phyloP scores from a whole-genome alignment of 2,113 vertebrate genomes.

The Cololabis saira region DNA sequence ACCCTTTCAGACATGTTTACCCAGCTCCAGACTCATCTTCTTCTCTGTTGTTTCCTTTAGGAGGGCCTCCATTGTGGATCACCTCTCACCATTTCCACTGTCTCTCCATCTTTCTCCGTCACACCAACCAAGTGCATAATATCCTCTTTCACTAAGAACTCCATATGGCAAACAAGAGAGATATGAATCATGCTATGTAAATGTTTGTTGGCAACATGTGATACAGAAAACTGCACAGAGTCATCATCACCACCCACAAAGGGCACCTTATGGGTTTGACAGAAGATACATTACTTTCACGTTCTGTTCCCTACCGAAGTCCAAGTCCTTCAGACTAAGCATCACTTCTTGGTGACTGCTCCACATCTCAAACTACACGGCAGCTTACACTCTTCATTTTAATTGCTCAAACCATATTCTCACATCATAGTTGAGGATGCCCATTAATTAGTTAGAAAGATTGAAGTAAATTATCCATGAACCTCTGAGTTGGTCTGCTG shows the following conservation, averaged over 20 bases:
- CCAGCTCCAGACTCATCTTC: no score
- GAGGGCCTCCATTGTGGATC: no score
- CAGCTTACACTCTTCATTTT: conserved; percentile 38
- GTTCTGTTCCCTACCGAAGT: neutral
- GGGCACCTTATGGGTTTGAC: neutral
- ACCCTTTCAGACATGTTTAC: no score
- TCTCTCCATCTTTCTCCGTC: no score
- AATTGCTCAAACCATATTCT: conserved; percentile 38
- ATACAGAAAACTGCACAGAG: neutral
- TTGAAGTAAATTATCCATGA: conserved; percentile 40
- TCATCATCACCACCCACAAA: conserved; percentile 8
- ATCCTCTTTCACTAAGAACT: no score
- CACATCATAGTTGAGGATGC: conserved; percentile 25
- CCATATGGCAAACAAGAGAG: neutral
- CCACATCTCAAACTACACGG: conserved; percentile 32
- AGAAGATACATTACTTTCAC: neutral
- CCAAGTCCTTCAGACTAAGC: conserved; percentile 7
- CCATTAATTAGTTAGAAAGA: conserved; percentile 48
- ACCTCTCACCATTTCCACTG: no score
- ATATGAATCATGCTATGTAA: neutral
- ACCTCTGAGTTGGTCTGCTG: conserved; percentile 15
- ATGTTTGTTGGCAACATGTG: conserved; percentile 15
- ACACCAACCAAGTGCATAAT: no score
- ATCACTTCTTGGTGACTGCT: conserved; percentile 10
- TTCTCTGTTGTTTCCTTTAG: no score